These are phyloP conservation scores for Oxygymnocypris stewartii DNA, from an alignment of 2,113 vertebrate species.

Conservation along the genomic window DNA sequence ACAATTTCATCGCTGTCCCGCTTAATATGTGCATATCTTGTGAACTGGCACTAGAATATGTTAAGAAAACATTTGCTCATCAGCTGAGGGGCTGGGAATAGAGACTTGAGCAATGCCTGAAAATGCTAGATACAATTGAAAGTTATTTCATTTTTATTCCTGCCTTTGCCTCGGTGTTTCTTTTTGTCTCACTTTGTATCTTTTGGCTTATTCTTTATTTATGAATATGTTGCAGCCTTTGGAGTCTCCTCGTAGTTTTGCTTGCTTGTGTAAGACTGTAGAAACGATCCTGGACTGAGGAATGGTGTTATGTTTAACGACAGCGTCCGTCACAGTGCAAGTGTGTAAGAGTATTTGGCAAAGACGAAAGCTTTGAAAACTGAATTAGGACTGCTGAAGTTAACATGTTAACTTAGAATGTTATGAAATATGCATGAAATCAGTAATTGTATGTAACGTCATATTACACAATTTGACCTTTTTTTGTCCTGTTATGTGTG, in stretches of 20 bases:
- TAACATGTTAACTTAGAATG: neutral
- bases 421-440: neutral
- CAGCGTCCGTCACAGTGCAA: neutral
- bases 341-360: neutral
- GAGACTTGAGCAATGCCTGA: neutral
- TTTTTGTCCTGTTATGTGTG: neutral
- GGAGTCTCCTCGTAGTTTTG: neutral
- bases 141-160: neutral
- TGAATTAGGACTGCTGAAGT: neutral
- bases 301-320: neutral
- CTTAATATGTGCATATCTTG: neutral
- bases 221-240: slow-evolving; percentile 14
- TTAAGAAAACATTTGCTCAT: neutral
- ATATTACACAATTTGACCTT: neutral
- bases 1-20: neutral
- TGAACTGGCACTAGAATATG: neutral
- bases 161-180: neutral
- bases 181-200: neutral
- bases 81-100: neutral
- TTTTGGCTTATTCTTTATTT: slow-evolving; percentile 8
- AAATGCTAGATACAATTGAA: neutral
- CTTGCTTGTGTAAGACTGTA: neutral
- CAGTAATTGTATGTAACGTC: neutral
- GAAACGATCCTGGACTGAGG: neutral
- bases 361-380: neutral